Conservation (phyloP, 1,140 invertebrate species). For the Drosophila bocqueti region DNA sequence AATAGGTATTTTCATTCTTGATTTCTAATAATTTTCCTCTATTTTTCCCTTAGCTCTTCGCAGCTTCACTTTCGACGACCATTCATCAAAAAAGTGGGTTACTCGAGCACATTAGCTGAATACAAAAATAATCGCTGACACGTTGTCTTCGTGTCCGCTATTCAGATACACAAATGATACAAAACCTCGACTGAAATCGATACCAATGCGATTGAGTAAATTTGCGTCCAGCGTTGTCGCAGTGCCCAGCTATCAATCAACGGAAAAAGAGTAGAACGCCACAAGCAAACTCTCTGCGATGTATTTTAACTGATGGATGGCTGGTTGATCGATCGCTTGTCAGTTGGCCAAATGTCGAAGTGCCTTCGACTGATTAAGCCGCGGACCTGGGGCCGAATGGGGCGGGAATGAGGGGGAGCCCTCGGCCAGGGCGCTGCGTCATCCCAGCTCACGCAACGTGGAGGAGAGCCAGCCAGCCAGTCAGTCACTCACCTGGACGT, state of each 20-base stretch:
- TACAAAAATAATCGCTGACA: slow-evolving; percentile 25
- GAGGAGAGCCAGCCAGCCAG: slow-evolving; percentile 43
- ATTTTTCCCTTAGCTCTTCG: background rate
- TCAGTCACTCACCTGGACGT: slow-evolving; percentile 64
- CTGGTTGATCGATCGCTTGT: slow-evolving; percentile 76
- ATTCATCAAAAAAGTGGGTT: slow-evolving; percentile 13
- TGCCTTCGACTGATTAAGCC: slow-evolving; percentile 70
- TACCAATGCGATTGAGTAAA: slow-evolving; percentile 67
- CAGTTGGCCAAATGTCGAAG: slow-evolving; percentile 71
- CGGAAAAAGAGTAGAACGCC: slow-evolving; percentile 20
- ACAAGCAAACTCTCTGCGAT: slow-evolving; percentile 16
- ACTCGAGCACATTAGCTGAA: background rate
- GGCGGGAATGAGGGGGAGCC: slow-evolving; percentile 10
- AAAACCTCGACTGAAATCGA: slow-evolving; percentile 29
- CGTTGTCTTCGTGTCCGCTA: slow-evolving; percentile 41
- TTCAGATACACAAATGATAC: slow-evolving; percentile 15
- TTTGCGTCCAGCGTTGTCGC: slow-evolving; percentile 48
- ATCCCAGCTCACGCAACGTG: slow-evolving; percentile 55
- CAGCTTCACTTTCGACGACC: slow-evolving; percentile 1
- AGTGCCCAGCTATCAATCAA: slow-evolving; percentile 71
- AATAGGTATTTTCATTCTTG: no score
- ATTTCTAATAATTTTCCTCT: background rate
- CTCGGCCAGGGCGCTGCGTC: slow-evolving; percentile 63
- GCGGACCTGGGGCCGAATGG: slow-evolving; percentile 19
- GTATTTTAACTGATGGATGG: slow-evolving; percentile 69